Evolutionary conservation across 2,113 vertebrate genomes (phyloP), one percentile per base, ranked within the genome.

Genomic region (Hippopotamus amphibius): DNA sequence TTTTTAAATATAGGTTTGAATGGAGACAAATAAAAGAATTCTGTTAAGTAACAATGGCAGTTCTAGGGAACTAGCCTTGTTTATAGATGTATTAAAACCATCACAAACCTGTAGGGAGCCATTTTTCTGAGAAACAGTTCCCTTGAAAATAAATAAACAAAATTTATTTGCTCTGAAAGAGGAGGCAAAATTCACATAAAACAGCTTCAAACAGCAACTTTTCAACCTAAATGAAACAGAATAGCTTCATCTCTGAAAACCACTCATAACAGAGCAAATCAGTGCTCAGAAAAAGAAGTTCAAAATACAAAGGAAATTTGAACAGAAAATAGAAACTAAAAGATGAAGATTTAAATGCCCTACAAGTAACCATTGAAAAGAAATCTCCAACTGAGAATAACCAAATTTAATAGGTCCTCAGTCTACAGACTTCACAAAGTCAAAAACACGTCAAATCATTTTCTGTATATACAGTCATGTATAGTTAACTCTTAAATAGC

Each of bases 151-250:
- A 12, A 95, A 94, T 95, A 59, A 94, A 92, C 96, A 95, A 87
- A 98, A 97, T 86, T 69, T 95, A n/a, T 82, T 97, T 93, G 37
- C 82, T 96, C 71, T 48, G 46, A 88, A 55, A 96, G n/a, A 95
- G 79, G 85, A 96, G 55, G 28, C 24, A 96, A 95, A 85, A 92
- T 89, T 82, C 96, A 96, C 90, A 95, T 92, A 97, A 96, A 97
- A 97, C 63, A 98, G 53, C 66, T 96, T 93, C 94, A 96, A 89
- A 89, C 13, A 97, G 95, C 95, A 96, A 95, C 63, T 95, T 89
- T 96, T 97, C 93, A 96, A 92, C 76, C 91, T 96, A 55, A 79
- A 50, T 97, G 95, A 98, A 97, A 96, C 59, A 96, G 69, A 95
- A 89, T 97, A 89, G 61, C 74, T 37, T 89, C 65, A 90, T 68